Percentiles rank a stretch among this genome's conserved stretches.
These are phyloP conservation scores for Strix aluco DNA, from an alignment of 2,113 vertebrate species.

Conservation along the genomic window DNA sequence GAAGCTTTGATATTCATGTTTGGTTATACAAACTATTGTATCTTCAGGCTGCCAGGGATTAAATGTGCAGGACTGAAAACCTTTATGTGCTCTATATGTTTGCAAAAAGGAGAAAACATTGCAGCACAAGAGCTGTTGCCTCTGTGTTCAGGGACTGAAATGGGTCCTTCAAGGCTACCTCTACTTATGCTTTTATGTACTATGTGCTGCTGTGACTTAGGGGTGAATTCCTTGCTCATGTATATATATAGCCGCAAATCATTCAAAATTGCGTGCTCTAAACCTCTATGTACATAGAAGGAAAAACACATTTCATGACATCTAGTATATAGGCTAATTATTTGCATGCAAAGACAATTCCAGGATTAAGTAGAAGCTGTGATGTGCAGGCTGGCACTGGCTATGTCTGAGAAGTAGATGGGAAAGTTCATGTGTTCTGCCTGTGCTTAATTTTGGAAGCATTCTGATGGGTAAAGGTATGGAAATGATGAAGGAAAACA, in stretches of 20 bases:
- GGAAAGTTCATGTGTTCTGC: not conserved
- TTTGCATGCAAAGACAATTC: constrained; percentile 19
- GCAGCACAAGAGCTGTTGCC: not conserved
- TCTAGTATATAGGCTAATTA: not conserved
- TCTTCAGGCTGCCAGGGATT: not conserved
- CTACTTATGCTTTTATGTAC: not conserved
- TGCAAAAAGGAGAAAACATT: not conserved
- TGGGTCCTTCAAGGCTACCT: not conserved
- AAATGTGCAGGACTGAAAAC: not conserved
- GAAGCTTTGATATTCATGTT: not conserved
- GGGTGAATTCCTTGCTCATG: not conserved
- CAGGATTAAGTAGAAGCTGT: not conserved
- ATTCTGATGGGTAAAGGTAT: not conserved
- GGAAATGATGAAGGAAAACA: not conserved
- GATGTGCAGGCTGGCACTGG: not conserved
- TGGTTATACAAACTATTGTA: not conserved
- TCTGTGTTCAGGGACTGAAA: not conserved
- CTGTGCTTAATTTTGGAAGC: not conserved
- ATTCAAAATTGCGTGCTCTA: not conserved
- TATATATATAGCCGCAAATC: not conserved
- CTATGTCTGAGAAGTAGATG: not conserved
- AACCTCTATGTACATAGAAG: not conserved
- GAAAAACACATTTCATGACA: not conserved
- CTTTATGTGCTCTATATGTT: not conserved
- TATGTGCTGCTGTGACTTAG: not conserved